Base-by-base conservation (phyloP, 2,797 vertebrate genomes). In the Hoplostethus mediterraneus region DNA sequence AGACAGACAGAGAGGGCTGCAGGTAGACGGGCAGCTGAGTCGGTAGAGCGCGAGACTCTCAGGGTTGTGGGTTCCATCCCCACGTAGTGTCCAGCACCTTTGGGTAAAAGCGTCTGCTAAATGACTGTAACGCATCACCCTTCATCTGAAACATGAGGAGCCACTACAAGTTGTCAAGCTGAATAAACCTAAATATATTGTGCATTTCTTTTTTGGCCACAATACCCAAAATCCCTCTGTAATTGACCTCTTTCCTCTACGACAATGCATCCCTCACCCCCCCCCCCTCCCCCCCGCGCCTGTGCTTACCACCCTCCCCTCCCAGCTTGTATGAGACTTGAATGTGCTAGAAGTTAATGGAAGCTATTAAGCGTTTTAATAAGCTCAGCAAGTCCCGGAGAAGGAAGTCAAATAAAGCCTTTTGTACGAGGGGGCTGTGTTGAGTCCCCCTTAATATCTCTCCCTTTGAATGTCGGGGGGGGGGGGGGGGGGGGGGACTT, bases 351-450 rank as follows among this genome's bases (percentile, higher is more conserved):
- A 90, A 87, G 87, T 93, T 94, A 94, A 95, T 94, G 92, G 86
- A 90, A 89, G 81, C 91, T 87, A 94, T 94, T 94, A 93, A 88
- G 88, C 89, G 86, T 91, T 91, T 93, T 94, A 95, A 94, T 93
- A 90, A 93, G 92, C 89, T 93, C 87, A 91, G 90, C 87, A 89
- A 89, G 86, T 92, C 91, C 83, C 80, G 51, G 78, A 92, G 87
- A 91, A 90, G 83, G 80, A 89, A 90, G 88, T 92, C 82, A 87
- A 91, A 93, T 88, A 90, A 90, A 90, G 78, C 63, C 75, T 87
- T 92, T 92, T 93, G 88, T 90, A 82, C 70, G 58, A 21, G 21
- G 77, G 66, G 73, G 89, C 79, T 61, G 58, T 47, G 85, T 79
- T 71, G 77, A 83, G 82, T 86, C 87, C 86, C 79, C 31, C 66